Evolutionary conservation across 2,797 vertebrate species (phyloP).

Genomic region (Channa striata): DNA sequence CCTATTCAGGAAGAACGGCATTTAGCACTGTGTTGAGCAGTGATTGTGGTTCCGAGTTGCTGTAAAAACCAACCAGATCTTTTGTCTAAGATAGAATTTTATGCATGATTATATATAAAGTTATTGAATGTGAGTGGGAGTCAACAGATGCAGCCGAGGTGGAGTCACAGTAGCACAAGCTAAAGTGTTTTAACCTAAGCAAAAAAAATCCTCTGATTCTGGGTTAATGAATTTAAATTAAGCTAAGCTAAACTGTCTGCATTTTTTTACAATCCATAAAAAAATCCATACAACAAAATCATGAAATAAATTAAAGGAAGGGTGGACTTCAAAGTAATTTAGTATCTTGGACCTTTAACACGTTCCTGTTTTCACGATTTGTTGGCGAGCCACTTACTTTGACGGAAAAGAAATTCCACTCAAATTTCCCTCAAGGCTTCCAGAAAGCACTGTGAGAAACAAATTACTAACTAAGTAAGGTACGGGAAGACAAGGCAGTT

Average conservation of each 20-base stretch:
- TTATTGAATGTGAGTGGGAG: background rate
- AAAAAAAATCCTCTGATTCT: too few relatives aligned
- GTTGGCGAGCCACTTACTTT: slow-evolving; percentile 6
- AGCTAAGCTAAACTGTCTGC: too few relatives aligned
- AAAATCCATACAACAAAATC: too few relatives aligned
- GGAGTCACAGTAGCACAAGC: too few relatives aligned
- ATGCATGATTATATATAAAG: background rate
- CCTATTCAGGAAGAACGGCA: background rate
- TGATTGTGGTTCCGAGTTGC: background rate
- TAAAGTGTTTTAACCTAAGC: too few relatives aligned
- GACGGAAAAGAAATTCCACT: slow-evolving; percentile 30
- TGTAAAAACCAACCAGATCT: background rate
- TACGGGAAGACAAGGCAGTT: slow-evolving; percentile 25
- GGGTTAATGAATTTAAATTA: too few relatives aligned
- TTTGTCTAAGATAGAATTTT: background rate
- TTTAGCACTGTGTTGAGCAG: background rate
- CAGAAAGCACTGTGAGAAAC: slow-evolving; percentile 24
- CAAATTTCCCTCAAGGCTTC: background rate
- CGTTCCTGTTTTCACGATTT: slow-evolving; percentile 9
- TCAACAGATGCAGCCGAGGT: slow-evolving; percentile 5
- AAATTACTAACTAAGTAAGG: slow-evolving; percentile 20
- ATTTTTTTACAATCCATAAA: too few relatives aligned
- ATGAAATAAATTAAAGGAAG: background rate
- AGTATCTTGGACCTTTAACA: slow-evolving; percentile 25
- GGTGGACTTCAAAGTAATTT: background rate